Conservation (phyloP, 2,113 vertebrate genomes). For the Chinchilla lanigera region DNA sequence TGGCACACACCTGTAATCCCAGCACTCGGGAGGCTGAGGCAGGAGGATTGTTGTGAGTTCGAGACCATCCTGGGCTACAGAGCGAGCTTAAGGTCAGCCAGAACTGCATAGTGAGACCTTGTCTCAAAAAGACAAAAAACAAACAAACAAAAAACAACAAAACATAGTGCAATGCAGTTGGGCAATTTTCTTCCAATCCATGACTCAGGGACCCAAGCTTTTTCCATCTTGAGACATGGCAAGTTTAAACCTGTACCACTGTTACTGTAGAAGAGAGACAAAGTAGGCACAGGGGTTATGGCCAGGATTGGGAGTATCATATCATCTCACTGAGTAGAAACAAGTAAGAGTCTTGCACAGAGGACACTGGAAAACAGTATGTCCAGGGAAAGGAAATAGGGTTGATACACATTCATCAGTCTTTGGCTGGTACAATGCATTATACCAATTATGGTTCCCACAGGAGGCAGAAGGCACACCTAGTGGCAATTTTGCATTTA, state of each 20-base stretch:
- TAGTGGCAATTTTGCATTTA: constrained; percentile 3
- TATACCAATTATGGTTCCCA: not conserved
- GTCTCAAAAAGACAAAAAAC: too few species aligned
- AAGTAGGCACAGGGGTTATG: not conserved
- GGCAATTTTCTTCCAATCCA: not conserved
- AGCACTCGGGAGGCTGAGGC: too few species aligned
- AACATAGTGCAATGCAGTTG: not conserved
- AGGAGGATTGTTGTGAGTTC: too few species aligned
- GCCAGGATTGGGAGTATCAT: not conserved
- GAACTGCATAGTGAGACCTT: too few species aligned
- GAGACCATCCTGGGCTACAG: too few species aligned
- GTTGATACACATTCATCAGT: not conserved
- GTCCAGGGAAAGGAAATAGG: not conserved
- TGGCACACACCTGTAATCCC: too few species aligned
- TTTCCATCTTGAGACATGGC: not conserved
- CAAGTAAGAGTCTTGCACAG: not conserved
- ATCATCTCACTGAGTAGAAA: not conserved
- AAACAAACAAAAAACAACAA: too few species aligned
- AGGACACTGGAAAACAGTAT: not conserved
- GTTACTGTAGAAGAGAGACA: not conserved
- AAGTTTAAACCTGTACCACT: not conserved
- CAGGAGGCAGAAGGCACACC: not conserved
- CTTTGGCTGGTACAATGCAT: not conserved
- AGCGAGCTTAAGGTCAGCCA: too few species aligned
- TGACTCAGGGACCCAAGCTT: not conserved